Percentiles rank a stretch among this genome's conserved stretches.
Evolutionary conservation across 2,113 vertebrate species (phyloP).

Genomic region (Rhinolophus ferrumequinum): DNA sequence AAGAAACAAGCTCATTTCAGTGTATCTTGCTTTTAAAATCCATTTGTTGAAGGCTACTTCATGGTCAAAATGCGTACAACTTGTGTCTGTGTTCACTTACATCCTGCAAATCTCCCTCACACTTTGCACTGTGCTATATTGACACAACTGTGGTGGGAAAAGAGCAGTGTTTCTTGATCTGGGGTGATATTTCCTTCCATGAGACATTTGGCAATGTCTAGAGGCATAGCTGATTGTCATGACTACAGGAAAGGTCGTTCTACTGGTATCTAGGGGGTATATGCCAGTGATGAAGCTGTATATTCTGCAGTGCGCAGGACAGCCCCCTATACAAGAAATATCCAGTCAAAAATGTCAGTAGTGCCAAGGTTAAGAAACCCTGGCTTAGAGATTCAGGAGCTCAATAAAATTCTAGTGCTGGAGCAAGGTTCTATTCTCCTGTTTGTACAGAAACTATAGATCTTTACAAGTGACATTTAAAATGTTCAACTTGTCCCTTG

Average conservation of each 20-base stretch:
- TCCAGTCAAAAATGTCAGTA: not conserved
- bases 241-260: not conserved
- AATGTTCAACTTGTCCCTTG: not conserved
- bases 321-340: not conserved
- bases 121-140: not conserved
- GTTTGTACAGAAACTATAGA: not conserved
- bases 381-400: not conserved
- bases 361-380: not conserved
- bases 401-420: not conserved
- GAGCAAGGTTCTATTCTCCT: not conserved
- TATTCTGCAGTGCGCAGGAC: not conserved
- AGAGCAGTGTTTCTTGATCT: not conserved
- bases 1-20: not conserved
- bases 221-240: not conserved
- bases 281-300: not conserved
- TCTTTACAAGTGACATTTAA: not conserved
- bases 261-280: not conserved
- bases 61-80: not conserved
- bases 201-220: not conserved
- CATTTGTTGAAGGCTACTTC: not conserved
- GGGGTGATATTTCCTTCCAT: not conserved
- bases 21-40: not conserved
- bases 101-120: not conserved
- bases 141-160: not conserved
- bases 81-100: not conserved